phyloP scores from a whole-genome alignment of 2,888 invertebrate genomes.

The Phragmatobia fuliginosa region DNA sequence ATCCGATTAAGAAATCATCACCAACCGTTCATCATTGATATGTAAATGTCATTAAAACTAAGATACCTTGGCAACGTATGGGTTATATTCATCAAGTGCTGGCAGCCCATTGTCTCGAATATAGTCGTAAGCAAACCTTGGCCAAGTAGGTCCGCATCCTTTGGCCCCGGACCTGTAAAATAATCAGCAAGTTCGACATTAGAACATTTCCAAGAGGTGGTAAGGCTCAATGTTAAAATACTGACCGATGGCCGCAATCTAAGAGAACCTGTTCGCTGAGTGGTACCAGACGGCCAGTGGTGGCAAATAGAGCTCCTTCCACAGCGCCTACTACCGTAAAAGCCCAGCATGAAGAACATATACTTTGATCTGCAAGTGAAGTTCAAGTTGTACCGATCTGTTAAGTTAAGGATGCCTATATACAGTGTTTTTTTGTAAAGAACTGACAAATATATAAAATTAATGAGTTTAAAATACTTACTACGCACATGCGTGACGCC shows the following conservation, averaged over 20 bases:
- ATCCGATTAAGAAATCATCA: neutral
- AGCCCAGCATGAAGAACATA: slow-evolving; percentile 79
- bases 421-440: too few relatives aligned
- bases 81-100: slow-evolving; percentile 64
- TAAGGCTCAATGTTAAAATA: neutral
- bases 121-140: slow-evolving; percentile 73
- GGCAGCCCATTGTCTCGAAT: slow-evolving; percentile 66
- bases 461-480: slow-evolving; percentile 47
- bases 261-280: slow-evolving; percentile 77
- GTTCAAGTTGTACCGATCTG: neutral
- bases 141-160: slow-evolving; percentile 77
- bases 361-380: slow-evolving; percentile 65
- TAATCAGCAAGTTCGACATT: neutral
- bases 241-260: slow-evolving; percentile 75
- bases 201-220: neutral
- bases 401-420: too few relatives aligned
- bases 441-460: neutral
- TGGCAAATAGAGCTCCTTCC: slow-evolving; percentile 76
- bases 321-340: slow-evolving; percentile 78
- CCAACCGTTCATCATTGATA: too few relatives aligned
- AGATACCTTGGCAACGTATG: slow-evolving; percentile 63
- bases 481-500: slow-evolving; percentile 74
- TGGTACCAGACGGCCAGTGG: slow-evolving; percentile 67
- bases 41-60: too few relatives aligned
- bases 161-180: slow-evolving; percentile 64